Evolutionary conservation across 2,113 vertebrate genomes (phyloP).

Genomic region (Eurypyga helias): DNA sequence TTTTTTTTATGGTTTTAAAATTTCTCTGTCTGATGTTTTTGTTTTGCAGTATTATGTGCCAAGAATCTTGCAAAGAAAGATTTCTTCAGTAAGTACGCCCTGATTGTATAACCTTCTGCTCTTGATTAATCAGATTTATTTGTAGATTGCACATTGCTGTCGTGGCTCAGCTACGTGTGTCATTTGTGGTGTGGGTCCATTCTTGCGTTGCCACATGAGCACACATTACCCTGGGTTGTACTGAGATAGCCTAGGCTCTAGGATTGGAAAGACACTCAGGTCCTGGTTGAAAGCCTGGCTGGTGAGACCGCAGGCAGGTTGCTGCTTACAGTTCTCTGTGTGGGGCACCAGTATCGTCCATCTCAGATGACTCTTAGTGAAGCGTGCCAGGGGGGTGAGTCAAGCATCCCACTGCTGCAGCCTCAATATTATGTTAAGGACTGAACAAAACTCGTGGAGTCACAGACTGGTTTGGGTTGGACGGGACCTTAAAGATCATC

Average conservation of each 20-base stretch:
- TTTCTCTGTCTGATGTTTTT: conserved; percentile 39
- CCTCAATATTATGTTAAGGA: neutral
- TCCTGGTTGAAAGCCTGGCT: neutral
- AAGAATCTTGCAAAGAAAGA: conserved; percentile 99
- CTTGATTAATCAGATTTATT: neutral
- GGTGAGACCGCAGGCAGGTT: neutral
- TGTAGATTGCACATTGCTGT: neutral
- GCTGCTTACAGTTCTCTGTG: neutral
- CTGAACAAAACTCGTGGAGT: neutral
- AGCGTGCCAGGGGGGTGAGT: neutral
- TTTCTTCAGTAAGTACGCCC: conserved; percentile 94
- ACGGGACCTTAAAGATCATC: too few relatives aligned
- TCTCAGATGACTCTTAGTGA: neutral
- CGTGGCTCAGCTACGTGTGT: neutral
- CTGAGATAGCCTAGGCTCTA: neutral
- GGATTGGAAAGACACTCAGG: neutral
- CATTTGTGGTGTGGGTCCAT: neutral
- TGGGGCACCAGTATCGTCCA: neutral
- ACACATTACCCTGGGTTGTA: accelerated
- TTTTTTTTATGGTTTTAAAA: neutral
- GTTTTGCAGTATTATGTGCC: conserved; percentile 95
- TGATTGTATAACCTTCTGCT: neutral
- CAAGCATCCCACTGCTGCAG: neutral
- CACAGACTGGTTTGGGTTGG: too few relatives aligned
- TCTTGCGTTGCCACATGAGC: neutral